Evolutionary conservation across 2,797 vertebrate species (phyloP), one percentile per base, ranked within the genome.

Genomic region (Chaenodraco wilsoni): DNA sequence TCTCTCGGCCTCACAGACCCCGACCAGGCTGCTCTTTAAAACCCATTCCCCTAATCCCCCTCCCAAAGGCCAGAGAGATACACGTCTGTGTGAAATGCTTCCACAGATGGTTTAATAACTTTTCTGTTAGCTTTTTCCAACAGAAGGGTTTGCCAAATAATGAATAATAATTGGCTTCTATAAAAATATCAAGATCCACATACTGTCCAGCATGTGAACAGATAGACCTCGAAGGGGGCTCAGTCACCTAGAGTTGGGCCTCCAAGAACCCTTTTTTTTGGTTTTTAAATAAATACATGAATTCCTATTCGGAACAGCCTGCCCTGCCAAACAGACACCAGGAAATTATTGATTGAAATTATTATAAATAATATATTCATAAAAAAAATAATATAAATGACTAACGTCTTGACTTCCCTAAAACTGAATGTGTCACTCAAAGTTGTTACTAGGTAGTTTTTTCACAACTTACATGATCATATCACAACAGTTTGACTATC

Each of bases 71-170:
- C 61, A 52, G 7, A 59, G 40, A 45, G 44, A 57, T 48, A 45
- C 65, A 64, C 14, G 15, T 72, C 74, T 70, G 63, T 75, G 68
- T 75, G 57, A 79, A 70, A 67, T 16, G 56, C 59, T 61, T 61
- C 56, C 61, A 71, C 81, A 82, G 66, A 85, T 73, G 72, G 62
- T 78, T 76, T 79, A 65, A 63, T 69, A 71, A 64, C 60, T 51
- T 70, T 55, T 10, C 54, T 58, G 27, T 69, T 76, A 54, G 45
- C 45, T n/a, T 65, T 59, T 52, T 64, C 44, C 19, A 72, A 41
- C 17, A 45, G 17, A 4, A 16, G 33, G 33, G 12, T 64, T 75
- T 75, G 23, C 49, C 63, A 69, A 69, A 72, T 56, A 19, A 27
- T 51, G 58, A 65, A 64, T 59, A 49, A 63, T 65, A 50, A 45